A percentile compares a stretch with the other conserved stretches of the same genome.
Conservation (phyloP, 2,797 vertebrate genomes). For the Leuciscus waleckii region DNA sequence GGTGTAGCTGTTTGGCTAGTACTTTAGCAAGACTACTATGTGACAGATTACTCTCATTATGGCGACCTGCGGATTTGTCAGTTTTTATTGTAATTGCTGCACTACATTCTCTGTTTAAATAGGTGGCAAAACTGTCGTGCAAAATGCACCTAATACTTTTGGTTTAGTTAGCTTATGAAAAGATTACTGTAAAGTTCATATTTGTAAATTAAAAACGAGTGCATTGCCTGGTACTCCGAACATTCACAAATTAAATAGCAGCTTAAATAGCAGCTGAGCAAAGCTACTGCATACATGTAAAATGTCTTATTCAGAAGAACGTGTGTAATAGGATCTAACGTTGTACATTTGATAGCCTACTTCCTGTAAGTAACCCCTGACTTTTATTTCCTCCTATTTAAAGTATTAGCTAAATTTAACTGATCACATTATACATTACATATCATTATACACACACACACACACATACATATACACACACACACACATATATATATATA, state of each 20-base stretch:
- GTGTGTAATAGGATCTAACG: not conserved
- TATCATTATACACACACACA: too few relatives aligned
- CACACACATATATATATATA: not conserved
- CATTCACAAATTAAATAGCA: not conserved
- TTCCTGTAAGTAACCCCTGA: constrained; percentile 18
- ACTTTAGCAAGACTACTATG: constrained; percentile 12
- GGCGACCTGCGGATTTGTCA: not conserved
- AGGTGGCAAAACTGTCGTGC: not conserved
- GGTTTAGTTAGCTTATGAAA: not conserved
- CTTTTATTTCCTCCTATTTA: not conserved
- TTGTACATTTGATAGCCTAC: not conserved
- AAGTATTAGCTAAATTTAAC: not conserved
- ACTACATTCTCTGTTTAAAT: not conserved
- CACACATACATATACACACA: fast-evolving
- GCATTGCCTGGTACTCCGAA: not conserved
- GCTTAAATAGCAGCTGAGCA: not conserved
- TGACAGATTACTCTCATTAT: constrained; percentile 7
- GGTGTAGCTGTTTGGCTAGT: constrained; percentile 25
- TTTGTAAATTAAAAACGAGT: not conserved
- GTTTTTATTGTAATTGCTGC: not conserved
- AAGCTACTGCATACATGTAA: not conserved
- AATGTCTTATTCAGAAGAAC: not conserved
- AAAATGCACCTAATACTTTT: not conserved
- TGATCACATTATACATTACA: too few relatives aligned
- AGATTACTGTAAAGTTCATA: not conserved